Percentiles rank a stretch among this genome's conserved stretches.
Evolutionary conservation across 1,140 invertebrate genomes (phyloP).

Genomic region (Orius insidiosus): DNA sequence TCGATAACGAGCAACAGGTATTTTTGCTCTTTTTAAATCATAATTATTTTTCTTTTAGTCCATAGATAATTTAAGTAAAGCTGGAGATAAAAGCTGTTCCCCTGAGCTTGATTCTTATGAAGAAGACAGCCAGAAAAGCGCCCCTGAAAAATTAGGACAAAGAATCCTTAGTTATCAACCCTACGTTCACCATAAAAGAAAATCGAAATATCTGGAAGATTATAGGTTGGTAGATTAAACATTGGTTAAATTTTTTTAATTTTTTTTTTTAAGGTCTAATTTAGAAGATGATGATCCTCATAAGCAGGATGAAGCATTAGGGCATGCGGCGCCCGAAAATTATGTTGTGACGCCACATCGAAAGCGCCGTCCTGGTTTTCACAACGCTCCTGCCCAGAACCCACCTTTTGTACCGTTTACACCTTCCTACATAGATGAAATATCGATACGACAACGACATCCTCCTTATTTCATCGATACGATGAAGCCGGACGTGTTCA

Average conservation of each 20-base stretch:
- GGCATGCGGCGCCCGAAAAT: conserved; percentile 28
- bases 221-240: conserved; percentile 12
- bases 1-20: conserved; percentile 10
- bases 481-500: conserved; percentile 4
- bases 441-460: conserved; percentile 17
- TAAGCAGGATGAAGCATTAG: conserved; percentile 29
- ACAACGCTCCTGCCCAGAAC: conserved; percentile 67
- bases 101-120: conserved; percentile 12
- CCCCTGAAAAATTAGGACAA: conserved; percentile 3
- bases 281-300: conserved; percentile 19
- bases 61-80: no score
- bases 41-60: not conserved
- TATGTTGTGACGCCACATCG: conserved; percentile 70
- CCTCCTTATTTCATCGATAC: conserved; percentile 3
- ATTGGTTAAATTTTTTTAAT: not conserved
- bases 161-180: conserved; percentile 7
- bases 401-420: conserved; percentile 64
- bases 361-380: conserved; percentile 64
- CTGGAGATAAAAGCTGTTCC: conserved; percentile 8
- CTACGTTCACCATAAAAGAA: conserved; percentile 17
- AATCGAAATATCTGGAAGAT: conserved; percentile 21
- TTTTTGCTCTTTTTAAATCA: not conserved
- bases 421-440: conserved; percentile 47
- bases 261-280: conserved; percentile 8
- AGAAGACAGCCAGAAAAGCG: conserved; percentile 12